Evolutionary conservation across 2,888 invertebrate species (phyloP), one percentile per base, ranked within the genome.

Genomic region (Macropis europaea): DNA sequence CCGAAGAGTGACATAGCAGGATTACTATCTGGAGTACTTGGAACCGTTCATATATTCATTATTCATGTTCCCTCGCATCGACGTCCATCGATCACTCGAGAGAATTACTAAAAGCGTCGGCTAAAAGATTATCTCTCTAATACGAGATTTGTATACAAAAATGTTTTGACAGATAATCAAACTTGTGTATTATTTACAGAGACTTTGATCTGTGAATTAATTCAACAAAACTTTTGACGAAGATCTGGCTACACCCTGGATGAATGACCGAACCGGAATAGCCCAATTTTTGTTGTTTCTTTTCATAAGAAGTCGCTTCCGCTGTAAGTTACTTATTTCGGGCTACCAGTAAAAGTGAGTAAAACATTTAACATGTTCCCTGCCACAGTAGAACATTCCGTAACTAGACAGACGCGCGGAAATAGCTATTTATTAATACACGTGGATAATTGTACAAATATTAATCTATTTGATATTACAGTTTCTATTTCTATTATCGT

Each of bases 11-110:
- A 79, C 76, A 73, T n/a, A 34, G 73, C 61, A 42, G 69, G 64
- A 77, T 77, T 61, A 70, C 70, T 79, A 79, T 79, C 79, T 63
- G 30, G 34, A 47, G 60, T 77, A 77, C 53, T 59, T 54, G 67
- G 67, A 72, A 67, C 64, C 53, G 43, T 30, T 72, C 60, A 38
- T 56, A 61, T 43, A 75, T 77, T 77, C 71, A 75, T 77, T 77
- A 77, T 77, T 72, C 77, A 57, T 64, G 54, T 59, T 40, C 56
- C 45, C 40, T 40, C 60, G 54, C 45, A 56, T 64, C 56, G 32
- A 53, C 43, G 34, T 48, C 53, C 53, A 68, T 75, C 75, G 77
- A 77, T 77, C 77, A 77, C 13, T 24, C 48, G 48, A 40, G 43
- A 13, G 19, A 53, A 50, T 60, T 42, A 45, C 42, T 42, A 54